Evolutionary conservation across 2,113 vertebrate species (phyloP), one percentile per base, ranked within the genome.

Genomic region (Pampusana beccarii): DNA sequence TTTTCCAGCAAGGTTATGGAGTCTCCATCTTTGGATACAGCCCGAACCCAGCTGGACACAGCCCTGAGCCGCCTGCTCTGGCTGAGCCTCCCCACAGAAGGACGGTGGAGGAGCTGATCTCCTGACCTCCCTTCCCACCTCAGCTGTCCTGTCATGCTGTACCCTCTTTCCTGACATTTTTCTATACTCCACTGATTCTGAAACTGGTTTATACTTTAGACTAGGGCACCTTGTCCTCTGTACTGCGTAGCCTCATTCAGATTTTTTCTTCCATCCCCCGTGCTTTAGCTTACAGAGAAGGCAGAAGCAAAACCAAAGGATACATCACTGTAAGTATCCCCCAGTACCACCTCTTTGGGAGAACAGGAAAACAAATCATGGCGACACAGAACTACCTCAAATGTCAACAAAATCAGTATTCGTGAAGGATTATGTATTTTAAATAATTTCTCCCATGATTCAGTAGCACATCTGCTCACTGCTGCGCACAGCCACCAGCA

Each of bases 101-200:
- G 40, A 77, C 4, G 15, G 0, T 3, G 19, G 9, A 53, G 16
- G n/a, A 82, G 2, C 0, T 7, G 4, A 79, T 31, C 34, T 77
- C 44, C 57, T 88, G 24, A 57, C 24, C 14, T 4, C 16, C 21
- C 21, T 50, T 80, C 26, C 61, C 33, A 71, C 18, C 9, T 65
- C 61, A 53, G 26, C 69, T 34, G 42, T 28, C 38, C 33, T 51
- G 33, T 66, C 26, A 67, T 33, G 78, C 57, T 36, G 29, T 56
- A 74, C 75, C 16, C 38, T 60, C 81, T 40, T 80, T 75, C 34
- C 58, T 80, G 38, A 25, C 11, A 1, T 51, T 88, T 38, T 90
- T 82, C 74, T 61, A 4, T 24, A 72, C 9, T 34, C 7, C 67
- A 40, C 28, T 34, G 44, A 44, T 72, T 85, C 48, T 90, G 53